These are phyloP conservation scores for Dendronephthya gigantea DNA, from an alignment of 64 coral and sea anemone genomes.

Conservation along the genomic window DNA sequence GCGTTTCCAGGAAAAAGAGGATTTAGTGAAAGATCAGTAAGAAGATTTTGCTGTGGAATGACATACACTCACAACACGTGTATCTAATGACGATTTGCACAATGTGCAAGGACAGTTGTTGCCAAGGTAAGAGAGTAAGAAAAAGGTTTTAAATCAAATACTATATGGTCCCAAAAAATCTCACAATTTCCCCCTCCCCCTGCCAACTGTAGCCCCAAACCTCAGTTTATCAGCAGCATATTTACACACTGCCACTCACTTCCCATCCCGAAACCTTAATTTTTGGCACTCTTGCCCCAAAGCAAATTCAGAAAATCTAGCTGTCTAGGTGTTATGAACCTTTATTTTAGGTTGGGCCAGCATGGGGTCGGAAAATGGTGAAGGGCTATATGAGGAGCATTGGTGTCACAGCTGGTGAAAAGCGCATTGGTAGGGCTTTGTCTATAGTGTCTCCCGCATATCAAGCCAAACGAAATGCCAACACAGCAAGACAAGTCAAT, in stretches of 20 bases:
- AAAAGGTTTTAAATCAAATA: not conserved
- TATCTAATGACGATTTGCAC: constrained; percentile 35
- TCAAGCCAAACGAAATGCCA: not conserved
- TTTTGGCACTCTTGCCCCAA: no score
- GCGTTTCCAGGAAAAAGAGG: constrained; percentile 23
- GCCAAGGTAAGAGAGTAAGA: constrained; percentile 23
- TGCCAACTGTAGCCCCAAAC: no score
- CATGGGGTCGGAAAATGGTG: not conserved
- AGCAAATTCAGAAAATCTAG: no score
- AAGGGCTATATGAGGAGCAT: not conserved
- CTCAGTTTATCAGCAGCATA: no score
- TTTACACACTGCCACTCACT: no score
- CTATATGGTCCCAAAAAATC: not conserved
- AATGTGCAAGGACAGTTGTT: constrained; percentile 20
- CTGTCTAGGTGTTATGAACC: no score
- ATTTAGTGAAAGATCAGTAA: constrained; percentile 27
- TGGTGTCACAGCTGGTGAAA: not conserved
- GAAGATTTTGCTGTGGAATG: constrained; percentile 18
- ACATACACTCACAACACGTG: constrained; percentile 26
- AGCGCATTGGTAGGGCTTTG: not conserved
- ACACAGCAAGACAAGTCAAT: not conserved
- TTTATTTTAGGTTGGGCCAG: not conserved
- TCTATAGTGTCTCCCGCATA: not conserved
- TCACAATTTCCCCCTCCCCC: no score
- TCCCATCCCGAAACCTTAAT: no score